These are phyloP conservation scores for Orthosia cruda DNA, from an alignment of 2,888 invertebrate genomes.

Conservation along the genomic window DNA sequence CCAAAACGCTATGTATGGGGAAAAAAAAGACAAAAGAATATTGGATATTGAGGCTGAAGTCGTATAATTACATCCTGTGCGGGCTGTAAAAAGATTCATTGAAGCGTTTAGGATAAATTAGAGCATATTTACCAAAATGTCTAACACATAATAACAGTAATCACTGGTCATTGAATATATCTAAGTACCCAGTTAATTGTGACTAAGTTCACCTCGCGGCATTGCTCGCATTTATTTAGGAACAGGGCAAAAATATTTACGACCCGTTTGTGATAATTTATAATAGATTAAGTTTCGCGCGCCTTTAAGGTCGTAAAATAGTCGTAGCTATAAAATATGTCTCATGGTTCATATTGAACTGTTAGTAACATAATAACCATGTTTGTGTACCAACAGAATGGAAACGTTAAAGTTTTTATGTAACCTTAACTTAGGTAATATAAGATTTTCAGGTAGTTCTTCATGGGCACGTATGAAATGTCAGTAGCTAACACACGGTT, in stretches of 20 bases:
- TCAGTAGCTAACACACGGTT: neutral
- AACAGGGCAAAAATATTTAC: conserved; percentile 54
- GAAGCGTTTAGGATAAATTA: conserved; percentile 19
- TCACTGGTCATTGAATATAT: conserved; percentile 38
- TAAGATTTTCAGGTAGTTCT: too few species aligned
- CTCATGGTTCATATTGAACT: conserved; percentile 12
- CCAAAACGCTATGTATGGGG: too few species aligned
- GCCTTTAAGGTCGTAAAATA: conserved; percentile 41
- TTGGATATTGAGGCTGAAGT: neutral
- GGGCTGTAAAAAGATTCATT: neutral
- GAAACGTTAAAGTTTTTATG: neutral
- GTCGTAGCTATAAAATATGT: conserved; percentile 32
- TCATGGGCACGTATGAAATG: neutral
- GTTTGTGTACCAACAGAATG: neutral
- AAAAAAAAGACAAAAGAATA: neutral
- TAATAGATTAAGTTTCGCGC: conserved; percentile 53
- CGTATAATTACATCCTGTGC: neutral
- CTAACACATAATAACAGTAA: conserved; percentile 49
- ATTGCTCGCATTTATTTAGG: conserved; percentile 39
- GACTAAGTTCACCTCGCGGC: conserved; percentile 44
- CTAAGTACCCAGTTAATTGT: conserved; percentile 35
- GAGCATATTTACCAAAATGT: conserved; percentile 38
- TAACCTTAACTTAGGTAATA: too few species aligned
- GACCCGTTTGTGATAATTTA: conserved; percentile 49
- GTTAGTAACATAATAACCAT: neutral